phyloP scores from a whole-genome alignment of 37 sponge, comb jelly and placozoan genomes.

The Diacarnus erythraeanus region DNA sequence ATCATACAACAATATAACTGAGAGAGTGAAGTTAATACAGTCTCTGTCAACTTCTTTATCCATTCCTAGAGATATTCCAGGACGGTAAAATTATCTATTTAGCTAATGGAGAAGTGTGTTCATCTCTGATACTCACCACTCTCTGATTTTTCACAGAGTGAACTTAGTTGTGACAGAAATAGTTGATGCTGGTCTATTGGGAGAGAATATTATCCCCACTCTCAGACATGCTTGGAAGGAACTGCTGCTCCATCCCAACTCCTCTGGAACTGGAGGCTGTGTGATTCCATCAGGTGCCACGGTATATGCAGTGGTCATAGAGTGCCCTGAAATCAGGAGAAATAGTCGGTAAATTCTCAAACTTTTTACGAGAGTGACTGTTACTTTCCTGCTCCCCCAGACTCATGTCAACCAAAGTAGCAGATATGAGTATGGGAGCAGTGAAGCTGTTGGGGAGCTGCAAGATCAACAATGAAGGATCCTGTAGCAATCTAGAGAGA shows the following conservation, averaged over 20 bases:
- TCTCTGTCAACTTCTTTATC: conserved; percentile 29
- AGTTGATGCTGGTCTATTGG: conserved; percentile 75
- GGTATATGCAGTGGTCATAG: conserved; percentile 52
- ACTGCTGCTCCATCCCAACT: conserved; percentile 33
- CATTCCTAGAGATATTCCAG: conserved; percentile 45
- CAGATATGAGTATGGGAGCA: conserved; percentile 14
- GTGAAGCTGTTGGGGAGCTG: conserved; percentile 35
- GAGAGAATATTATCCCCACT: conserved; percentile 64
- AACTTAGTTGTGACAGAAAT: conserved; percentile 74
- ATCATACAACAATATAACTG: conserved; percentile 44
- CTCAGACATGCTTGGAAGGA: conserved; percentile 72
- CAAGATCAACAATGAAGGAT: conserved; percentile 4
- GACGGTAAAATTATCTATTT: no score
- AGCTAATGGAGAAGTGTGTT: neutral
- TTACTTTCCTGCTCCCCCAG: neutral
- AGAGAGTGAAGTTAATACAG: conserved; percentile 26
- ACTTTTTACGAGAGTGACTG: no score
- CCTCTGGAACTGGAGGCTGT: conserved; percentile 12
- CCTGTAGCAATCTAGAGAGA: neutral
- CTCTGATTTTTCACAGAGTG: conserved; percentile 25
- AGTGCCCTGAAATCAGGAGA: conserved; percentile 51
- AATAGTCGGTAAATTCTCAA: conserved; percentile 45
- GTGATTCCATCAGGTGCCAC: conserved; percentile 75
- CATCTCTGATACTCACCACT: neutral
- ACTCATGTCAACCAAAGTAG: conserved; percentile 5